A percentile compares a stretch with the other conserved stretches of the same genome.
Evolutionary conservation across 2,888 invertebrate genomes (phyloP).

Genomic region (Pristionchus entomophagus): DNA sequence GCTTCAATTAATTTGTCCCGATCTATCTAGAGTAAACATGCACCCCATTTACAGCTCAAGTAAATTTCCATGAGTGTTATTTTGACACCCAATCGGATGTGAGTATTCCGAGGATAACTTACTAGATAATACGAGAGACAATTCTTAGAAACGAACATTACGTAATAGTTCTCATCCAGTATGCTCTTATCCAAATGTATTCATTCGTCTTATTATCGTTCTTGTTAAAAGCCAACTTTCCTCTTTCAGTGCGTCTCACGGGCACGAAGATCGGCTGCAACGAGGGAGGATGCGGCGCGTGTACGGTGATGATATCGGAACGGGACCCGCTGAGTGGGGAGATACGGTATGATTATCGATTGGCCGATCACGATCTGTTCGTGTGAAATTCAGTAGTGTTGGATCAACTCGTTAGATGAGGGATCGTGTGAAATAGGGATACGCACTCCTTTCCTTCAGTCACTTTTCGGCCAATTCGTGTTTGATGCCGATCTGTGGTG

Average conservation of each 20-base stretch:
- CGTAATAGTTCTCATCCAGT: not conserved
- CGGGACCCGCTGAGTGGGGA: constrained; percentile 57
- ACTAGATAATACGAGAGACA: constrained; percentile 19
- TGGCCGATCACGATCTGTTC: not conserved
- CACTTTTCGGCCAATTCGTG: constrained; percentile 86
- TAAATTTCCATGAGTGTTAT: too few species aligned
- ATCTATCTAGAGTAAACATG: too few species aligned
- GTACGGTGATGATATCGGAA: constrained; percentile 76
- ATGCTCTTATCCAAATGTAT: too few species aligned
- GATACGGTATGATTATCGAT: constrained; percentile 55
- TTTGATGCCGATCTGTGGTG: constrained; percentile 87
- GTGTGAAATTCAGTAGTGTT: too few species aligned
- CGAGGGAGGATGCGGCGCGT: constrained; percentile 79
- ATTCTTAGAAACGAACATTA: not conserved
- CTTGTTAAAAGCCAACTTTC: not conserved
- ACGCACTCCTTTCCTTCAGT: constrained; percentile 58
- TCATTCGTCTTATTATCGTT: too few species aligned
- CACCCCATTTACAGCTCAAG: too few species aligned
- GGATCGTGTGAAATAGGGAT: too few species aligned
- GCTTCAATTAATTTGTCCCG: too few species aligned
- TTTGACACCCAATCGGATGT: not conserved
- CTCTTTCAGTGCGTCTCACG: constrained; percentile 66
- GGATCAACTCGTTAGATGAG: too few species aligned
- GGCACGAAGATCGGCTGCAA: constrained; percentile 77
- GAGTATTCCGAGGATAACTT: not conserved